Base-by-base conservation (phyloP, 2,113 vertebrate species). In the Amazona vittata region DNA sequence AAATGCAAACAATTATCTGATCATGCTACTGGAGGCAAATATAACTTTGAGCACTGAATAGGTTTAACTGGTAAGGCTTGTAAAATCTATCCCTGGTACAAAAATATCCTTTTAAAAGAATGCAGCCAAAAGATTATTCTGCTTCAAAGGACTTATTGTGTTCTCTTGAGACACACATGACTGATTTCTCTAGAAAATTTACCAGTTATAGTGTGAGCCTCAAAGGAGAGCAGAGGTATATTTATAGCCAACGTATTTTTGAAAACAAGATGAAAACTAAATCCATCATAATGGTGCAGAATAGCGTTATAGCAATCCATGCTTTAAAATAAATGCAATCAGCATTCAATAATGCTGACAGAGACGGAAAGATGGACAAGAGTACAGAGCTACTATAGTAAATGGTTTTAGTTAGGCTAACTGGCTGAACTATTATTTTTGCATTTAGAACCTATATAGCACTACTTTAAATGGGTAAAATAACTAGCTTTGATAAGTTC, bases 211-310 rank as follows among this genome's bases (percentile, higher is more conserved):
- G 85, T 74, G 88, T 85, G 64, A 94, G 94, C 77, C 94, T 97
- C 97, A 96, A 57, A 96, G 97, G 97, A 98, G 94, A 92, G 78
- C 83, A 93, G 92, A 96, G 95, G 96, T 96, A 79, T 94, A 96
- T 98, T 98, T 98, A 97, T 93, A 98, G 96, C 43, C 49, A 82
- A 94, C 44, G 57, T 86, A 94, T 89, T 97, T 94, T 96, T 95
- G 94, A 98, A 96, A 98, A 95, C 90, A 92, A 97, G 98, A 98
- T 94, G 95, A 97, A 97, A 98, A 97, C 87, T 83, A 96, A 97
- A 96, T 96, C 96, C 82, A 93, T 96, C 89, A 86, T 77, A 67
- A 78, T 28, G 57, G 9, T 65, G 91, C 81, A 73, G 89, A 92
- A 93, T 50, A 92, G 90, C 78, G 91, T 97, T 96, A 97, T 29